These are phyloP conservation scores for Antitype chi DNA, from an alignment of 2,888 invertebrate species.

Conservation along the genomic window DNA sequence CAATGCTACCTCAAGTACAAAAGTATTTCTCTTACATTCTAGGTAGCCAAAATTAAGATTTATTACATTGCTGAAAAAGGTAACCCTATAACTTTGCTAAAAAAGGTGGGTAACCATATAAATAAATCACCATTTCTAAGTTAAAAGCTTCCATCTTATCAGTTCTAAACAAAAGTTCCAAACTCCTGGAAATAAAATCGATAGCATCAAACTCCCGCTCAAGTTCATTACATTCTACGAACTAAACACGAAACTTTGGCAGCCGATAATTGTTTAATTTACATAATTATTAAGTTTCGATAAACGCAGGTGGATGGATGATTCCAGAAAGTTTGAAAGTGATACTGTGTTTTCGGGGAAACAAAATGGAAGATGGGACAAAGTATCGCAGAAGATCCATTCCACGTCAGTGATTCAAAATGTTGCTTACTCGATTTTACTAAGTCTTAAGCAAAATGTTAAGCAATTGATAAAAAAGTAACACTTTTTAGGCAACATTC, in stretches of 20 bases:
- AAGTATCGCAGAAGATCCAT: neutral
- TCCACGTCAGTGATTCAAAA: neutral
- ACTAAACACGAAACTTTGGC: conserved; percentile 29
- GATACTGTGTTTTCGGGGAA: conserved; percentile 1
- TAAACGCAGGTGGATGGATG: conserved; percentile 4
- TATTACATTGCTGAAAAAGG: neutral
- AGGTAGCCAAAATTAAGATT: neutral
- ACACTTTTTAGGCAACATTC: neutral
- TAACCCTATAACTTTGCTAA: neutral
- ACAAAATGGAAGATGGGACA: neutral
- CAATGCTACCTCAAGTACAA: too few species aligned
- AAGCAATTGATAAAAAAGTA: neutral
- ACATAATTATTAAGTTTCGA: conserved; percentile 39
- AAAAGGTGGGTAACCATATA: conserved; percentile 9
- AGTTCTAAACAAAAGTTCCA: conserved; percentile 37
- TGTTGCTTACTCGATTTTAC: neutral
- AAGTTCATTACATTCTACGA: conserved; percentile 27
- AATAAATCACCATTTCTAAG: conserved; percentile 10
- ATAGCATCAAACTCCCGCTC: conserved; percentile 5
- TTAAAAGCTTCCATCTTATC: conserved; percentile 28
- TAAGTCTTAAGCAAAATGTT: neutral
- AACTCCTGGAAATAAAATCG: conserved; percentile 27
- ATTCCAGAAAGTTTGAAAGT: conserved; percentile 32
- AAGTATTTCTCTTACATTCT: neutral
- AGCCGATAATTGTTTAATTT: conserved; percentile 48